Evolutionary conservation across 2,888 invertebrate genomes (phyloP), one percentile per base, ranked within the genome.

Genomic region (Epinotia brunnichana): DNA sequence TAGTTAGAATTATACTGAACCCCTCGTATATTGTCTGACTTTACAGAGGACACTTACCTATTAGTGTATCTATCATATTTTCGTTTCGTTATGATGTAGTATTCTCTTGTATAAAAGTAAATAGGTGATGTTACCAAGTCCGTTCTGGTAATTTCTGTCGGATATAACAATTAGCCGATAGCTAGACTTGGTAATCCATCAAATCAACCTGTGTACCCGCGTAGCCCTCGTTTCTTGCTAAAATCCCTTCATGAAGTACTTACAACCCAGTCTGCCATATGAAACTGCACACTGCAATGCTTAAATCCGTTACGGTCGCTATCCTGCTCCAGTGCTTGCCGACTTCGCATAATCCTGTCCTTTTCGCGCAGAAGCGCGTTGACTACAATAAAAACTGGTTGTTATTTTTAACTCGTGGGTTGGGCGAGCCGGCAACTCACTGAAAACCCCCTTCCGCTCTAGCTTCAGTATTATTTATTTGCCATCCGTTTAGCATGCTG

Each of bases 381-480:
- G 83, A 84, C 84, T 87, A 89, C 87, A 91, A 89, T 90, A 91
- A 91, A 91, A 92, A 92, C 90, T 89, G 90, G 90, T 90, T 89
- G 90, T 91, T 92, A 92, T 92, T 92, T 92, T 92, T 92, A 92
- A 91, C 90, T 91, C 84, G 85, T 85, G 87, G 86, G 87, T 86
- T 89, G 88, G 89, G 86, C 89, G 86, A 86, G 82, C 83, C 85
- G 85, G 84, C 87, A 82, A 85, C 85, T 83, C 81, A 83, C 89
- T 87, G 89, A 90, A 90, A 90, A 84, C 82, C 86, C 87, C 85
- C 86, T 90, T 89, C 90, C 87, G 88, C 85, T 89, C 87, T 87
- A 85, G 85, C 87, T 88, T 88, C 82, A 85, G 81, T 80, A 76
- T 77, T 82, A 81, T 83, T 83, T 81, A 81, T 82, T 81, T 81